phyloP scores from a whole-genome alignment of 2,888 invertebrate genomes.

The Spicauda simplicius region DNA sequence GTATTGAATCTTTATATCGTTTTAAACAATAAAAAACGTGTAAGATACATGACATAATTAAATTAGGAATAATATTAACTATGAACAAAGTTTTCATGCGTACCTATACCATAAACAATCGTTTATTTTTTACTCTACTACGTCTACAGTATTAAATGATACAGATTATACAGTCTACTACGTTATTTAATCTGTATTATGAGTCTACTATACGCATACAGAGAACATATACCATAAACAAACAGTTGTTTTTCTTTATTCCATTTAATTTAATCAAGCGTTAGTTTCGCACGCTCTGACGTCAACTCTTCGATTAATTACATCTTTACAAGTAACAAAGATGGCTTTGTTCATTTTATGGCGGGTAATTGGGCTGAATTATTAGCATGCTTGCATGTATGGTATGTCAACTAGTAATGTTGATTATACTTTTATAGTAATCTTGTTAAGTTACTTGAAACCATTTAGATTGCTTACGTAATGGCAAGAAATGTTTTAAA shows the following conservation, averaged over 20 bases:
- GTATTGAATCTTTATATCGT: no score
- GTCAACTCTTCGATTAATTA: conserved; percentile 48
- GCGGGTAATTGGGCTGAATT: background rate
- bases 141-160: no score
- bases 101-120: no score
- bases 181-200: background rate
- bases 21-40: no score
- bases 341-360: conserved; percentile 38
- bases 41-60: no score
- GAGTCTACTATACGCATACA: background rate
- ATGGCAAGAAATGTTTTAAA: no score
- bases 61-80: no score
- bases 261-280: conserved; percentile 34
- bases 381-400: conserved; percentile 2
- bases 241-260: conserved; percentile 26
- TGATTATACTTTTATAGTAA: background rate
- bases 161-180: background rate
- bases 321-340: conserved; percentile 41
- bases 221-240: conserved; percentile 23
- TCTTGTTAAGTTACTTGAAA: background rate
- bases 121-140: no score
- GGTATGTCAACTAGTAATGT: background rate
- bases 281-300: conserved; percentile 57
- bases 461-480: background rate
- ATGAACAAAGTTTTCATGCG: no score